phyloP scores from a whole-genome alignment of 2,797 vertebrate genomes.

The Xenops minutus region DNA sequence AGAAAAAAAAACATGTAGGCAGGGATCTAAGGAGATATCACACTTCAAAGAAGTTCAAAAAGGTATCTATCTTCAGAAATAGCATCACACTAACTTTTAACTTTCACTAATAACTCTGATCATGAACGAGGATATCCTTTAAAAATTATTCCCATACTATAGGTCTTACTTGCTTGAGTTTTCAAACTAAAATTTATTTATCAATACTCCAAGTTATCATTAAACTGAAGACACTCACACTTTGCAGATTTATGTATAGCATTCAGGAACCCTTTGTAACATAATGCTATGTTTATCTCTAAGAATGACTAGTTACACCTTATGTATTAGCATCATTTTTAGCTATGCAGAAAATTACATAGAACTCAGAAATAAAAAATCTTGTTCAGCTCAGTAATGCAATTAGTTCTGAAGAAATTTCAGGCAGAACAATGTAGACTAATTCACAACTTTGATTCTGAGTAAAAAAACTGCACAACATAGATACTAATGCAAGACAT shows the following conservation, averaged over 20 bases:
- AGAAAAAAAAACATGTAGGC: neutral
- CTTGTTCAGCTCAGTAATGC: neutral
- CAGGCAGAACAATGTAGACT: neutral
- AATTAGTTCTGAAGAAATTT: neutral
- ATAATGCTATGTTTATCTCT: neutral
- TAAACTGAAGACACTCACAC: neutral
- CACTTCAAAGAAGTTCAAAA: neutral
- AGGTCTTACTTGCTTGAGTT: neutral
- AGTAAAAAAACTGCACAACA: neutral
- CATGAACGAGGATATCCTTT: neutral
- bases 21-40: neutral
- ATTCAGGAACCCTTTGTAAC: neutral
- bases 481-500: neutral
- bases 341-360: neutral
- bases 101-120: neutral
- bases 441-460: neutral
- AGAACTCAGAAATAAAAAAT: neutral
- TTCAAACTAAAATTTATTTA: neutral
- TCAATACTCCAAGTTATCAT: neutral
- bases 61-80: neutral
- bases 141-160: neutral
- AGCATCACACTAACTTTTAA: neutral
- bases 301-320: neutral
- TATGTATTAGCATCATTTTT: neutral
- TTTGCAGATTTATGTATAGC: neutral